phyloP scores from a whole-genome alignment of 2,797 vertebrate species.

The Diceros bicornis region DNA sequence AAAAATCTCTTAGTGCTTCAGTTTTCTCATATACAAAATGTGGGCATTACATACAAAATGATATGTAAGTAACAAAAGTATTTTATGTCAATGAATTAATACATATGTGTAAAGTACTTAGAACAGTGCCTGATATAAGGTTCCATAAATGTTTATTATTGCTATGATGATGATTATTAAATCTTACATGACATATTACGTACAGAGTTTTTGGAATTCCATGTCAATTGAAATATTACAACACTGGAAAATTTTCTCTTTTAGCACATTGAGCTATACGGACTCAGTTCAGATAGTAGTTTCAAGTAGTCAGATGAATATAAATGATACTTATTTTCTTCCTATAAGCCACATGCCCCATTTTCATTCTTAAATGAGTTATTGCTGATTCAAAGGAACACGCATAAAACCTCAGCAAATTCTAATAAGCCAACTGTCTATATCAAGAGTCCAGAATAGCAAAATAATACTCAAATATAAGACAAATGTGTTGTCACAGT shows the following conservation, averaged over 20 bases:
- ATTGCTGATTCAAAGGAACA: slow-evolving; percentile 67
- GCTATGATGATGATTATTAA: neutral
- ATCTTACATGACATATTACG: neutral
- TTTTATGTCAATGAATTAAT: neutral
- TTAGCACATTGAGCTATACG: neutral
- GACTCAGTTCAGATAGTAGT: neutral
- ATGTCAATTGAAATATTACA: neutral
- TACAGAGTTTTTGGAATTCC: neutral
- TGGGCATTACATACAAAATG: no score
- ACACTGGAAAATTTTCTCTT: neutral
- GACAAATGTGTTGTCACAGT: neutral
- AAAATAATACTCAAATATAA: slow-evolving; percentile 33
- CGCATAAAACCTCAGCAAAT: slow-evolving; percentile 59
- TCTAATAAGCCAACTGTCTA: slow-evolving; percentile 18
- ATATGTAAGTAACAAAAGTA: neutral
- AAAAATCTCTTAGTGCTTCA: neutral
- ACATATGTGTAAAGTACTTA: neutral
- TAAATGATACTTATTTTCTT: slow-evolving; percentile 67
- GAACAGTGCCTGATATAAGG: neutral
- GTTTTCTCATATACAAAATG: neutral
- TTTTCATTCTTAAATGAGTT: slow-evolving; percentile 65
- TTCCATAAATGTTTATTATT: neutral
- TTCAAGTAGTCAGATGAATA: slow-evolving; percentile 54
- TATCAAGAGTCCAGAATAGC: slow-evolving; percentile 26
- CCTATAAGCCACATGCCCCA: neutral